Evolutionary conservation across 2,888 invertebrate species (phyloP), one percentile per base, ranked within the genome.

Genomic region (Dugesia japonica): DNA sequence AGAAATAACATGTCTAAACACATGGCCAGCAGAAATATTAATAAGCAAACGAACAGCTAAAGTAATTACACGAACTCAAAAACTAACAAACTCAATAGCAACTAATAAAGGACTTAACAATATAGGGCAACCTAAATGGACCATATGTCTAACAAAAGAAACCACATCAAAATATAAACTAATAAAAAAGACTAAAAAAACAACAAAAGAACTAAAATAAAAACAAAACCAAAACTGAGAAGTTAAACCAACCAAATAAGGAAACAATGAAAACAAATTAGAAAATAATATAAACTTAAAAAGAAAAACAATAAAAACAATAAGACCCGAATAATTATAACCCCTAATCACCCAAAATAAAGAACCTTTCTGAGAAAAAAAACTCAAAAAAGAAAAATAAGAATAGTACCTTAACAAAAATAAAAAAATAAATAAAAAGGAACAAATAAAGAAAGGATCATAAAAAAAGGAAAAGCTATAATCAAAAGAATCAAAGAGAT

Each of bases 201-300:
- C 27, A 26, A 73, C 38, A 20, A 38, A 33, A 20, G 28, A 73
- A 4, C 33, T 38, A 33, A 73, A 33, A 7, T 87, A 81, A 82
- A 89, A 79, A 0, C 88, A 88, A 81, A 89, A 80, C 9, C 84
- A 84, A 86, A 89, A 81, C 82, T 89, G 89, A 0, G 89, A 89
- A 79, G 89, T 87, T 80, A 87, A 86, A 31, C 89, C 89, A 85
- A 89, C 90, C 85, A 89, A 88, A 86, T 89, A 89, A 0, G 89
- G 89, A 0, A 89, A 88, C 86, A 90, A 82, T 0, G 89, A 89
- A 86, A 89, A 82, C 81, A 89, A 88, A 86, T 89, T 89, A 86
- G 88, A 89, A 83, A 88, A 86, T 84, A 89, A 80, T 84, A 89
- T 86, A 82, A 88, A 85, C 71, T 85, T 82, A 83, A 89, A 89